Conservation (phyloP, 1,140 invertebrate species). For the Lutraria rhynchaena region DNA sequence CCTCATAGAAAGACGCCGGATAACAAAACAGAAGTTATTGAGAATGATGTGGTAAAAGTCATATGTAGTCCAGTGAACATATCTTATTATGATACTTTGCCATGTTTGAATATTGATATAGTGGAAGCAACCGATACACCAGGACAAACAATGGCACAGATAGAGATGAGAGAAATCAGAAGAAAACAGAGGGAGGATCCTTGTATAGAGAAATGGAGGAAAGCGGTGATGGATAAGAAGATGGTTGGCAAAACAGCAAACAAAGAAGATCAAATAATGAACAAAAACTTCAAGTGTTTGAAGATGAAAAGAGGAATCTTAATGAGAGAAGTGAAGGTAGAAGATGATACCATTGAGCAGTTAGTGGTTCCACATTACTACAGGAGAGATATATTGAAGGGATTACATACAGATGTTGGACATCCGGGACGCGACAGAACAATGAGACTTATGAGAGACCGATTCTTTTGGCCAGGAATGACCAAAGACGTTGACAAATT, state of each 20-base stretch:
- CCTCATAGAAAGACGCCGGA: not conserved
- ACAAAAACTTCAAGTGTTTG: conserved; percentile 1
- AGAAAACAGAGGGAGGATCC: not conserved
- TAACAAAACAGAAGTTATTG: not conserved
- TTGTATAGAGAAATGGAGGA: conserved; percentile 7
- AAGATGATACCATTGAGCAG: not conserved
- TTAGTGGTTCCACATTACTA: not conserved
- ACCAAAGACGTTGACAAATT: conserved; percentile 33
- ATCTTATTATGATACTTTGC: not conserved
- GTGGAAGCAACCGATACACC: not conserved
- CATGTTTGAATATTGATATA: not conserved
- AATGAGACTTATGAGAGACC: conserved; percentile 21
- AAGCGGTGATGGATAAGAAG: conserved; percentile 7
- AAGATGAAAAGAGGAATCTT: not conserved
- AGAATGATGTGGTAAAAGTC: not conserved
- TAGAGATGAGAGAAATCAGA: not conserved
- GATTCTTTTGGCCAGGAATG: conserved; percentile 61
- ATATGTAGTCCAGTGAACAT: not conserved
- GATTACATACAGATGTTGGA: conserved; percentile 26
- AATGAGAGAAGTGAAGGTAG: not conserved
- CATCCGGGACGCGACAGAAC: conserved; percentile 55
- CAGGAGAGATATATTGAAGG: not conserved
- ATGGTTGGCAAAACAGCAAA: not conserved
- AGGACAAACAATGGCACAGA: not conserved
- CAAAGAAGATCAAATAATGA: conserved; percentile 20